Base-by-base conservation (phyloP, 2,888 invertebrate species). In the Diploptera punctata region DNA sequence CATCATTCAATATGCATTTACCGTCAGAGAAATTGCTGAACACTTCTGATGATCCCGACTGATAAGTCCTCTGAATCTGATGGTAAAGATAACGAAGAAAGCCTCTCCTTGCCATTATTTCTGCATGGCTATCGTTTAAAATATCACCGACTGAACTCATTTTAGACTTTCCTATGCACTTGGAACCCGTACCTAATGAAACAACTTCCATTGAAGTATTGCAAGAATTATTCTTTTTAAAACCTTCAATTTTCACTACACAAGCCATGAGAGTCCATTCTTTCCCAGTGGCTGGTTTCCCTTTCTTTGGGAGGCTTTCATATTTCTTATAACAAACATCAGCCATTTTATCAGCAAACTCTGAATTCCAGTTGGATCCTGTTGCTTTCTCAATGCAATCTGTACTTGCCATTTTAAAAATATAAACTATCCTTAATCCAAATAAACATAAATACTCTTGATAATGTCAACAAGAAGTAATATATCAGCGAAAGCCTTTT, bases 51-150 rank as follows among this genome's bases (percentile, higher is more conserved):
- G 70, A 60, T 1, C 73, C 72, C 4, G 75, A 80, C 9, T 81
- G 78, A 61, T 84, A 73, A 57, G 82, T 78, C 73, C 81, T 80
- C 9, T 83, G 79, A 21, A 93, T 82, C 79, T 93, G 88, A 69
- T 88, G 82, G 77, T 93, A 91, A 2, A 95, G 80, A 81, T 93
- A 97, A 73, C 92, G 84, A 24, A 96, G 77, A 79, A 98, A 93
- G 0, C 91, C 92, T 77, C 98, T 86, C 77, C 97, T 87, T 5
- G 95, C 92, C 67, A 97, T 84, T 26, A 97, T 87, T 86, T 98
- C 98, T 1, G 97, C 96, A 84, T 98, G 98, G 47, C 94, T 94
- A 82, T 98, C 98, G 80, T 94, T 94, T 16, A 98, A 79, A 74
- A 93, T 85, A 77, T 89, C 88, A 1, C 96, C 96, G 31, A 81